Conservation (phyloP, 2,113 vertebrate genomes). For the Typhlomys cinereus region DNA sequence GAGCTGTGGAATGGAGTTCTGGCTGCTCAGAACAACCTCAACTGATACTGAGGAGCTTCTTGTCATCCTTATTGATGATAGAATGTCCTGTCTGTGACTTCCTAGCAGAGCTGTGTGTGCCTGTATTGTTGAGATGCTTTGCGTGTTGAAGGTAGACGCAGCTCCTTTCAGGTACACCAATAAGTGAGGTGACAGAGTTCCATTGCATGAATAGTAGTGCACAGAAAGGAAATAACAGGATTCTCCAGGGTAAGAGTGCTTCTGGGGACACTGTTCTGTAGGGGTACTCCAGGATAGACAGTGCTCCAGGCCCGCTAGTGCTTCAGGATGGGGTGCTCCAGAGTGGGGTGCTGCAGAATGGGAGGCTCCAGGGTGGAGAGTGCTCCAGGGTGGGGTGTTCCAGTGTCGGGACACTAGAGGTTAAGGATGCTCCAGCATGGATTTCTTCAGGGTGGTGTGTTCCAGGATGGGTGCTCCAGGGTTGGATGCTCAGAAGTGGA, state of each 20-base stretch:
- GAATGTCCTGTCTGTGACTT: background rate
- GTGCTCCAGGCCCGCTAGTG: too few species aligned
- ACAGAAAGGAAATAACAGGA: too few species aligned
- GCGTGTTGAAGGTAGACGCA: rapidly evolving
- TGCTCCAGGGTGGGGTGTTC: too few species aligned
- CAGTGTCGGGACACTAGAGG: too few species aligned
- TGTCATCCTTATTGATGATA: background rate
- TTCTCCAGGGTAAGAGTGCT: too few species aligned
- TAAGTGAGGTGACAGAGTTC: background rate
- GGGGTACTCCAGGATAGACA: too few species aligned
- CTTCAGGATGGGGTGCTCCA: too few species aligned
- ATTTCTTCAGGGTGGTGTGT: too few species aligned
- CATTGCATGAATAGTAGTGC: rapidly evolving
- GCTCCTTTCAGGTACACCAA: rapidly evolving
- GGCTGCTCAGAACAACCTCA: background rate
- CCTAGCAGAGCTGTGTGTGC: background rate
- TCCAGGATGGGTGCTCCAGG: background rate
- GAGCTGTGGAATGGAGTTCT: background rate
- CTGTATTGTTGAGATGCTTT: background rate
- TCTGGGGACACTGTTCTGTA: too few species aligned
- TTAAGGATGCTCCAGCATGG: too few species aligned
- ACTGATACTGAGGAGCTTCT: background rate
- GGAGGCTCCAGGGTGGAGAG: too few species aligned
- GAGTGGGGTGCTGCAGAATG: too few species aligned
- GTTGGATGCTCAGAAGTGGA: rapidly evolving